Conservation (phyloP, 1,140 invertebrate genomes). For the Drosophila malerkotliana region DNA sequence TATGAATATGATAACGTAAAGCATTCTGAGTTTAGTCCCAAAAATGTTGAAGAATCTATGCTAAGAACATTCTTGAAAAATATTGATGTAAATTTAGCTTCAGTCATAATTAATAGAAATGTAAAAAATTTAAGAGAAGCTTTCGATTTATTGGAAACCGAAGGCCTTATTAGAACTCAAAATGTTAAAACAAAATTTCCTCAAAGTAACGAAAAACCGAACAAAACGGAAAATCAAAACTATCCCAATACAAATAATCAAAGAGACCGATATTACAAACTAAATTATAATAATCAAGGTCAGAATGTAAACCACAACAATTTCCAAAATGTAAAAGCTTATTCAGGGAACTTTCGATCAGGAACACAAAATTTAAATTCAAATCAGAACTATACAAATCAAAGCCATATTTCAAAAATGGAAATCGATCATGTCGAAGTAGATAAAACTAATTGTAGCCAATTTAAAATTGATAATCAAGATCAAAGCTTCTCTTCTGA, state of each 20-base stretch:
- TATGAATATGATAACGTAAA: not conserved
- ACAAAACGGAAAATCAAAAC: conserved; percentile 3
- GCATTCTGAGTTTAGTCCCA: conserved; percentile 3
- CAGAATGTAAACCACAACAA: not conserved
- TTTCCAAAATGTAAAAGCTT: not conserved
- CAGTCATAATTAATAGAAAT: conserved; percentile 2
- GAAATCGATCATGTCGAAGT: not conserved
- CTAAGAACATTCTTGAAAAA: conserved; percentile 3
- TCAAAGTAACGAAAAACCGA: not conserved
- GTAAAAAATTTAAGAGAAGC: conserved; percentile 2
- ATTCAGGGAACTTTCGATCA: not conserved
- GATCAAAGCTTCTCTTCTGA: not conserved
- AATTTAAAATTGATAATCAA: not conserved
- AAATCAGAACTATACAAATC: not conserved
- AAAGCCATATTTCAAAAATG: conserved; percentile 1
- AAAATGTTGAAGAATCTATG: conserved; percentile 4
- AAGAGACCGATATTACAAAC: not conserved
- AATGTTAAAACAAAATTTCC: conserved; percentile 3
- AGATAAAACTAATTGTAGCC: not conserved
- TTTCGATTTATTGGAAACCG: conserved; percentile 1
- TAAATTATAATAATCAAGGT: conserved; percentile 2
- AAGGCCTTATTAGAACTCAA: conserved; percentile 1
- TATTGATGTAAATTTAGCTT: conserved; percentile 3
- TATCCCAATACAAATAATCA: not conserved
- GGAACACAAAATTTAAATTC: conserved; percentile 4